Percentiles rank a stretch among this genome's conserved stretches.
phyloP scores from a whole-genome alignment of 2,113 vertebrate species.

The Oriolus oriolus region DNA sequence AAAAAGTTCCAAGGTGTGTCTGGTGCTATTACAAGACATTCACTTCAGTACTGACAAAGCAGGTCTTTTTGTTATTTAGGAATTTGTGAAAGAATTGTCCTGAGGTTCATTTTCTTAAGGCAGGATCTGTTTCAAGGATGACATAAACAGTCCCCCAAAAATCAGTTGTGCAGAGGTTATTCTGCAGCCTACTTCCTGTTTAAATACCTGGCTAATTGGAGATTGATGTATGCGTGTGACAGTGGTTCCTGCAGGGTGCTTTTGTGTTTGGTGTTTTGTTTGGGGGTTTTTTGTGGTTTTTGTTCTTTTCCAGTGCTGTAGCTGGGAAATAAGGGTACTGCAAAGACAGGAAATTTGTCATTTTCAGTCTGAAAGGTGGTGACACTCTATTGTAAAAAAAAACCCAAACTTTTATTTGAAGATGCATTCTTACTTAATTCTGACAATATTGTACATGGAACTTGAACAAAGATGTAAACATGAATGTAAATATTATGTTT shows the following conservation, averaged over 20 bases:
- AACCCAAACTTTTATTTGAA: conserved; percentile 11
- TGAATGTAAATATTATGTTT: conserved; percentile 86
- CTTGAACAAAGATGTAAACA: conserved; percentile 76
- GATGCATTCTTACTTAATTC: conserved; percentile 37
- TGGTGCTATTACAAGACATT: not conserved
- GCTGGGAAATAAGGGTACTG: conserved; percentile 23
- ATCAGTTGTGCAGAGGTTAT: not conserved
- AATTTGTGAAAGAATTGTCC: not conserved
- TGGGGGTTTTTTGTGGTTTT: not conserved
- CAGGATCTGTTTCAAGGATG: not conserved
- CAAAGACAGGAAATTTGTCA: not conserved
- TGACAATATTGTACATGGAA: conserved; percentile 37
- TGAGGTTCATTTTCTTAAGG: not conserved
- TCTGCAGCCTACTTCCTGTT: not conserved
- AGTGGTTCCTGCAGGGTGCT: not conserved
- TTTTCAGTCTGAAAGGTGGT: not conserved
- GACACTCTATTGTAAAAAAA: not conserved
- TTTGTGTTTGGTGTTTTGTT: not conserved
- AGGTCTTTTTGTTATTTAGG: not conserved
- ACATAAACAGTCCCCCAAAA: not conserved
- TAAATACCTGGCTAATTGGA: not conserved
- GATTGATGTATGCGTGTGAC: not conserved
- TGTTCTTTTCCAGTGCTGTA: not conserved
- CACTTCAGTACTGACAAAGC: not conserved
- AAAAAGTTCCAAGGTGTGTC: not conserved